phyloP scores from a whole-genome alignment of 2,113 vertebrate species.

The Melanerpes aurifrons region DNA sequence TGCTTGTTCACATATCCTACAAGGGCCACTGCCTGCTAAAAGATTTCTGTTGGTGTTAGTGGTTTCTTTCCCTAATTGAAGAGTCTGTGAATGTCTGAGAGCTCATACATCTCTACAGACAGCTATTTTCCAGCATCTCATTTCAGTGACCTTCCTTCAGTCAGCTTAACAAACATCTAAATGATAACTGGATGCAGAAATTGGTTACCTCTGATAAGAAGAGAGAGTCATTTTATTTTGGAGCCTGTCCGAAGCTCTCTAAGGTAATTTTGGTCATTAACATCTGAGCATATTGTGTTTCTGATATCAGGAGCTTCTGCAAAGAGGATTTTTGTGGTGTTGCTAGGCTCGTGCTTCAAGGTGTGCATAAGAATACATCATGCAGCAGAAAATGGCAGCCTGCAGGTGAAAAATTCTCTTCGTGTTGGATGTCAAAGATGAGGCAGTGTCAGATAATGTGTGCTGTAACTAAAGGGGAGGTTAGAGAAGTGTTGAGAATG shows the following conservation, averaged over 20 bases:
- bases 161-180: not conserved
- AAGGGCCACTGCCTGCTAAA: not conserved
- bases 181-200: not conserved
- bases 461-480: not conserved
- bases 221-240: not conserved
- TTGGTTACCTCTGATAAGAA: not conserved
- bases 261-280: not conserved
- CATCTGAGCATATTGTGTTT: not conserved
- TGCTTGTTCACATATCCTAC: not conserved
- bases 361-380: rapidly evolving
- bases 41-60: not conserved
- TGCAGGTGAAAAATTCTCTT: not conserved
- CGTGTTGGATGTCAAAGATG: not conserved
- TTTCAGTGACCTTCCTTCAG: not conserved
- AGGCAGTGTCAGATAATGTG: not conserved
- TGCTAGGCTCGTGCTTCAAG: not conserved
- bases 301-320: not conserved
- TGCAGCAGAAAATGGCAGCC: not conserved
- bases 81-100: not conserved
- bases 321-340: not conserved
- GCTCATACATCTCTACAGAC: not conserved
- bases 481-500: not conserved
- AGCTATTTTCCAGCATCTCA: not conserved
- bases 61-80: not conserved
- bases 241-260: not conserved